Conservation (phyloP, 2,797 vertebrate genomes). For the Hypotaenidia philippensis region DNA sequence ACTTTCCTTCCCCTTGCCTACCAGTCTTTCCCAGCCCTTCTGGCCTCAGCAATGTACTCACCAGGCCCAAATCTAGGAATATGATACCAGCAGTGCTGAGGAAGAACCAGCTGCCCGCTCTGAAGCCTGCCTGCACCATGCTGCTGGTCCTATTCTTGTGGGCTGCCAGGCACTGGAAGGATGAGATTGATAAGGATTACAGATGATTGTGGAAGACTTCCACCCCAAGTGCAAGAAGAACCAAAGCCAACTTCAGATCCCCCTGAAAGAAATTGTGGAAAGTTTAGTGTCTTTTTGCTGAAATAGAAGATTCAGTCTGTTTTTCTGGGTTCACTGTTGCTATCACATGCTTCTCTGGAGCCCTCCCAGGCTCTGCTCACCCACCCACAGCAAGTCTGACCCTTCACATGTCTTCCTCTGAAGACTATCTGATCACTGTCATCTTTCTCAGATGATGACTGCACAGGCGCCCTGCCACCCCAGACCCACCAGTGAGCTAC, state of each 20-base stretch:
- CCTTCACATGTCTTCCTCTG: not conserved
- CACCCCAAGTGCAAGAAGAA: not conserved
- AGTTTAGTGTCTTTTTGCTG: not conserved
- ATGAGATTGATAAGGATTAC: not conserved
- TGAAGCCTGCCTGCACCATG: fast-evolving
- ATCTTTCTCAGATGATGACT: not conserved
- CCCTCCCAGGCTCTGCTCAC: not conserved
- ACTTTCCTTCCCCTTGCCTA: not conserved
- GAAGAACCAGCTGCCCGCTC: fast-evolving
- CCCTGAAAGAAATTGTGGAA: not conserved
- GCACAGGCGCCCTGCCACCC: not conserved
- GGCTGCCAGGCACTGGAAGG: not conserved
- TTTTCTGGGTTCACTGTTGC: not conserved
- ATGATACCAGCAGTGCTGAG: not conserved
- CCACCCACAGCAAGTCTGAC: not conserved
- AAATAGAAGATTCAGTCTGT: not conserved
- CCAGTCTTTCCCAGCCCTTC: not conserved
- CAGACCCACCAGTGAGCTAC: not conserved
- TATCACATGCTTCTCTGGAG: not conserved
- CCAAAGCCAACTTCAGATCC: not conserved
- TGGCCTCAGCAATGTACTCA: not conserved
- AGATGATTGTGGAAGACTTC: not conserved
- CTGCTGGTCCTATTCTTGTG: not conserved
- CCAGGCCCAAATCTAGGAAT: not conserved
- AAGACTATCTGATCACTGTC: not conserved